Evolutionary conservation across 2,113 vertebrate genomes (phyloP), one percentile per base, ranked within the genome.

Genomic region (Lucifuga dentata): DNA sequence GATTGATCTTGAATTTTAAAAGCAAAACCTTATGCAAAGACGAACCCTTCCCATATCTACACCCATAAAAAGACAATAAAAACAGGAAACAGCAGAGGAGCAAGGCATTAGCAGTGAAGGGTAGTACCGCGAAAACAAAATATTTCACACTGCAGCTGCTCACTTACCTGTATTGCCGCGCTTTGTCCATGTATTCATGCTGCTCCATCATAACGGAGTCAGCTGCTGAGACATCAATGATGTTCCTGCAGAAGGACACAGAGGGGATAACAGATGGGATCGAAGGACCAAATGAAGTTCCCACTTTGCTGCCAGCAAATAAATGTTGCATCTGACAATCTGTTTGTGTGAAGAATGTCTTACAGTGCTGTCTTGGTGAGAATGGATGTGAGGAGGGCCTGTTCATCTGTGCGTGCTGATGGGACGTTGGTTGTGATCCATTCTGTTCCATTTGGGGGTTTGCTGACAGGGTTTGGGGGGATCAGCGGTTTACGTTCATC

Each of bases 121-220:
- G 26, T 8, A 29, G 26, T 29, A 8, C 8, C 8, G 26, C 8
- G 26, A 11, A 10, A 38, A 11, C 12, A 8, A 43, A 36, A 36
- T 15, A 40, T 12, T 7, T 52, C 11, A 0, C 5, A 11, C 46
- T 5, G 26, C 2, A 11, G 13, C 17, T 35, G 7, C 3, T 3
- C 21, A 62, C 73, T 51, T 68, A 98, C 97, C 96, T 99, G 91
- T 99, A 99, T 81, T 98, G 97, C 55, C 96, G 90, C 11, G 97
- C 96, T 83, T 95, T 93, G 89, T 99, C 97, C 96, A 99, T 99
- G 90, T 98, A 98, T 69, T 99, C 97, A 1, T 98, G 97, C 73
- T 97, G 97, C 77, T 98, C 97, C 95, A 98, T 98, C 66, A 96
- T 95, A 83, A 97, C 95, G 2, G 96, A 97, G 58, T 99, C 97